Evolutionary conservation across 2,797 vertebrate species (phyloP).

Genomic region (Chelmon rostratus): DNA sequence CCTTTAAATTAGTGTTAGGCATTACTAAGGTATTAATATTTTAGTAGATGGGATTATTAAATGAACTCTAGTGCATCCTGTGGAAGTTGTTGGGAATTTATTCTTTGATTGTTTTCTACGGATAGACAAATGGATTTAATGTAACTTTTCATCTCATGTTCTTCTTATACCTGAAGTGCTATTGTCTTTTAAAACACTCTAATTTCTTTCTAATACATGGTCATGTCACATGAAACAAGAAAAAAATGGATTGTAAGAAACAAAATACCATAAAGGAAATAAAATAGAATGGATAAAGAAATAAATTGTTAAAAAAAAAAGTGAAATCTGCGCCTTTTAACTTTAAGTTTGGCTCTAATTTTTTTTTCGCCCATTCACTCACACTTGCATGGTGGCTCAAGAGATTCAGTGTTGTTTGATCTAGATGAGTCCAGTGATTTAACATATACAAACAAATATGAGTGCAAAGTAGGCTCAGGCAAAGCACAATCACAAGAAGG

Average conservation of each 20-base stretch:
- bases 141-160: background rate
- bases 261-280: background rate
- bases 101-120: background rate
- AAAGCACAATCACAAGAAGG: background rate
- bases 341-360: no score
- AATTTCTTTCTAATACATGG: no score
- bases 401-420: background rate
- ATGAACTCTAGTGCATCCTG: background rate
- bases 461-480: background rate
- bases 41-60: background rate
- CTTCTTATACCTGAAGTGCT: background rate
- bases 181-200: background rate
- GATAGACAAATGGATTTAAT: background rate
- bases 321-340: background rate
- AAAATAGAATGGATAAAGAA: background rate
- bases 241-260: background rate
- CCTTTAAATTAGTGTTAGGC: background rate
- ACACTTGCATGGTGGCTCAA: background rate
- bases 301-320: background rate
- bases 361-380: no score
- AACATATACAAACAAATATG: background rate
- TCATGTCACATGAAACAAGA: no score
- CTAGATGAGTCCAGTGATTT: background rate
- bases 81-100: background rate
- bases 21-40: background rate